phyloP scores from a whole-genome alignment of 1,140 invertebrate species.

The Semibalanus balanoides region DNA sequence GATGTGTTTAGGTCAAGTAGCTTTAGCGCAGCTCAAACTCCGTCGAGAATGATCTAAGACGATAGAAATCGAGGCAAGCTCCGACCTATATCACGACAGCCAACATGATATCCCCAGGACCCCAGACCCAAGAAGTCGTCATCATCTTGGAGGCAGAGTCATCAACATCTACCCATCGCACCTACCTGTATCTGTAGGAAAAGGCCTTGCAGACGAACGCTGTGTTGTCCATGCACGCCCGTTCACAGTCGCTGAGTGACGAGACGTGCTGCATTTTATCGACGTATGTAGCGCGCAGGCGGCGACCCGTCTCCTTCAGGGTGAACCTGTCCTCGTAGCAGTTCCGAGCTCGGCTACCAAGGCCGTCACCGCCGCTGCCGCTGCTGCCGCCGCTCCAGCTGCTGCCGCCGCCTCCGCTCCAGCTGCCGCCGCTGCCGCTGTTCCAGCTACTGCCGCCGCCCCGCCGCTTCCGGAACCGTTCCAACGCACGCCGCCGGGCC shows the following conservation, averaged over 20 bases:
- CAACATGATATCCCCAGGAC: too few species aligned
- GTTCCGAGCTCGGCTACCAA: neutral
- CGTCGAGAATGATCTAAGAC: too few species aligned
- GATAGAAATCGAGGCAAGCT: too few species aligned
- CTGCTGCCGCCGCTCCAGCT: neutral
- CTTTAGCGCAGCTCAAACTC: too few species aligned
- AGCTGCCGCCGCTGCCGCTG: conserved; percentile 3
- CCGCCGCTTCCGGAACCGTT: conserved; percentile 24
- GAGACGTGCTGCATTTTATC: neutral
- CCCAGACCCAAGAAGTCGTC: too few species aligned
- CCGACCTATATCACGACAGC: too few species aligned
- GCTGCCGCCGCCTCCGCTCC: conserved; percentile 1
- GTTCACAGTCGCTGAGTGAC: neutral
- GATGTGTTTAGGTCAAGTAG: too few species aligned
- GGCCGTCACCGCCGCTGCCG: neutral
- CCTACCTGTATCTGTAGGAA: neutral
- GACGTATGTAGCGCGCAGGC: neutral
- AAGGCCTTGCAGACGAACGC: conserved; percentile 6
- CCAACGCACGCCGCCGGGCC: conserved; percentile 23
- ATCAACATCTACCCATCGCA: too few species aligned
- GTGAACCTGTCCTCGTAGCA: conserved; percentile 8
- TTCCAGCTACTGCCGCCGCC: neutral
- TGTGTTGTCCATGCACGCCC: neutral
- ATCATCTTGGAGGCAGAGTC: too few species aligned
- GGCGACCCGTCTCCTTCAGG: conserved; percentile 3